Percentiles rank a stretch among this genome's conserved stretches.
Conservation (phyloP, 2,113 vertebrate species). For the Rhadina sibilatrix region DNA sequence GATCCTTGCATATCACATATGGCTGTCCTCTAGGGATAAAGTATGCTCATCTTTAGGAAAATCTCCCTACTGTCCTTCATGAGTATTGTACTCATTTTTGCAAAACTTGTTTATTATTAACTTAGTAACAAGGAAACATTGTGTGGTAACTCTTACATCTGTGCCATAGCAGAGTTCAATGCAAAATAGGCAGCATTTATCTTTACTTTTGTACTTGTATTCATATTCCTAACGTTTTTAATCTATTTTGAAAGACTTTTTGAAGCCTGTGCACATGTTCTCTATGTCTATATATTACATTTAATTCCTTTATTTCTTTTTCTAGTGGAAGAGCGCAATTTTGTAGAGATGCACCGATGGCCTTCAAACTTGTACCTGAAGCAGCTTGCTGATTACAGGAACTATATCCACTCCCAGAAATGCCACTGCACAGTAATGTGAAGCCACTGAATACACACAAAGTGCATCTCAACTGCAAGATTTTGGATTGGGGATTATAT, state of each 20-base stretch:
- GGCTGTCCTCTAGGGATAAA: background rate
- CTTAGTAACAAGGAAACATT: background rate
- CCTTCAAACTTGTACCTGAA: constrained; percentile 92
- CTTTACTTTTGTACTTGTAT: background rate
- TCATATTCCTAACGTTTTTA: background rate
- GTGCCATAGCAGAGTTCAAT: rapidly evolving
- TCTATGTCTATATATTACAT: background rate
- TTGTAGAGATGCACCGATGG: constrained; percentile 92
- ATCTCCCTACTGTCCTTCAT: background rate
- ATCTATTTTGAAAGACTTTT: background rate
- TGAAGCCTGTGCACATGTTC: background rate
- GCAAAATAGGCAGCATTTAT: background rate
- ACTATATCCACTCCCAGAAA: constrained; percentile 87
- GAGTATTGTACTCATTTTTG: background rate
- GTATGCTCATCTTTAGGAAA: background rate
- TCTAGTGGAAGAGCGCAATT: constrained; percentile 90
- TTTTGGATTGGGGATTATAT: background rate
- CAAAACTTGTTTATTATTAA: background rate
- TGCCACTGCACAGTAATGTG: constrained; percentile 90
- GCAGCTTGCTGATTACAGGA: constrained; percentile 93
- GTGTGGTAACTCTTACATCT: rapidly evolving
- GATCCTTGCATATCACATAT: background rate
- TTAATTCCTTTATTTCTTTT: background rate
- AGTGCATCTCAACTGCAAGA: background rate
- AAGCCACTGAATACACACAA: background rate